phyloP scores from a whole-genome alignment of 2,113 vertebrate species.

The Peromyscus maniculatus region DNA sequence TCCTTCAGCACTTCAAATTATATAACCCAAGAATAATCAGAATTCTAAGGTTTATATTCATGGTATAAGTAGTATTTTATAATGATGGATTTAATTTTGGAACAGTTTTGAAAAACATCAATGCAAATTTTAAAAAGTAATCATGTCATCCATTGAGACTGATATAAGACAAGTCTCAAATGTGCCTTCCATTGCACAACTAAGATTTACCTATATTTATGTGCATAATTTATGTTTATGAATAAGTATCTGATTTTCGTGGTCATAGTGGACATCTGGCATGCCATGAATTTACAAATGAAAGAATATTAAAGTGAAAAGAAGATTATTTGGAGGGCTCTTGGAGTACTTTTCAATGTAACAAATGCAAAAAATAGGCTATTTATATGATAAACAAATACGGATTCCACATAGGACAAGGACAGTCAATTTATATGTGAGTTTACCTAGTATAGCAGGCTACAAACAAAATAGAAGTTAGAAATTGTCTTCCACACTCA shows the following conservation, averaged over 20 bases:
- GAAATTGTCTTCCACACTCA: constrained; percentile 50
- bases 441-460: constrained; percentile 62
- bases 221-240: constrained; percentile 12
- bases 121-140: not conserved
- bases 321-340: not conserved
- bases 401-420: constrained; percentile 25
- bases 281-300: constrained; percentile 18
- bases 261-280: not conserved
- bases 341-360: constrained; percentile 7
- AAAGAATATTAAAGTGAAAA: not conserved
- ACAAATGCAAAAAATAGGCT: not conserved
- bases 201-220: not conserved
- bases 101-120: not conserved
- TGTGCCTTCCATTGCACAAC: not conserved
- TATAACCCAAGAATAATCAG: not conserved
- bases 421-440: constrained; percentile 25
- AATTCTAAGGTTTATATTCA: not conserved
- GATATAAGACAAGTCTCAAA: not conserved
- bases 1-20: not conserved
- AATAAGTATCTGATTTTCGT: not conserved
- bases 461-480: constrained; percentile 69
- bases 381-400: constrained; percentile 26
- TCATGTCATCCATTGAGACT: not conserved
- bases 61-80: not conserved
- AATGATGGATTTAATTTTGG: not conserved